Evolutionary conservation across 2,113 vertebrate species (phyloP), one percentile per base, ranked within the genome.

Genomic region (Chloropsis hardwickii): DNA sequence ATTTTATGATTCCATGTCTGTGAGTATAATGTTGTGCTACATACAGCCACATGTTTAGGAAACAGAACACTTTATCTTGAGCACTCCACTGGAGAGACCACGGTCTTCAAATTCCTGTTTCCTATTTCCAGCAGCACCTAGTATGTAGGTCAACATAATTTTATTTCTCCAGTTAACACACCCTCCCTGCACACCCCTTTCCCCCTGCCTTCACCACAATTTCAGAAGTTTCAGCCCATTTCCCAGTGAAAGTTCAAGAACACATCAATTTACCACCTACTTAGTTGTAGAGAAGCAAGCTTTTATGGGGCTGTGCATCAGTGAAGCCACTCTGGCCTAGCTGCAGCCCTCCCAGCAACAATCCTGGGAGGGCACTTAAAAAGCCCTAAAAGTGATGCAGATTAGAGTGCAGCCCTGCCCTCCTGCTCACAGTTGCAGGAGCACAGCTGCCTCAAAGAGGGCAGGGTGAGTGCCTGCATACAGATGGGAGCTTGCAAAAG

Each of bases 201-300:
- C 14, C 10, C 14, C 2, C 4, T 0, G 1, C 21, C 37, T 33
- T 37, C 17, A 33, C 0, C 6, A 19, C 0, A 2, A 35, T 24
- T 56, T 23, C 56, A 71, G 44, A 74, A 33, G 27, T 60, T 89
- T 51, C 73, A 87, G 21, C 27, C 60, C 37, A 54, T 50, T 90
- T 89, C 51, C 39, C 17, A 29, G 28, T 20, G 7, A 57, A 53
- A 2, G 12, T 10, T 70, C 20, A 64, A 84, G 23, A 54, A 25
- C 24, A 21, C 35, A 56, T 13, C 65, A 40, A 48, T 66, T 57
- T 56, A 44, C 45, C 5, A 21, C 62, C 48, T 42, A 33, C 33
- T 35, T n/a, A 25, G 47, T 0, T 39, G 67, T 24, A 27, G n/a
- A 60, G 45, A 56, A 60, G 33, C 16, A 29, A 65, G 10, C 1